Conservation (phyloP, 2,113 vertebrate genomes). For the Protomyctophum bolini region DNA sequence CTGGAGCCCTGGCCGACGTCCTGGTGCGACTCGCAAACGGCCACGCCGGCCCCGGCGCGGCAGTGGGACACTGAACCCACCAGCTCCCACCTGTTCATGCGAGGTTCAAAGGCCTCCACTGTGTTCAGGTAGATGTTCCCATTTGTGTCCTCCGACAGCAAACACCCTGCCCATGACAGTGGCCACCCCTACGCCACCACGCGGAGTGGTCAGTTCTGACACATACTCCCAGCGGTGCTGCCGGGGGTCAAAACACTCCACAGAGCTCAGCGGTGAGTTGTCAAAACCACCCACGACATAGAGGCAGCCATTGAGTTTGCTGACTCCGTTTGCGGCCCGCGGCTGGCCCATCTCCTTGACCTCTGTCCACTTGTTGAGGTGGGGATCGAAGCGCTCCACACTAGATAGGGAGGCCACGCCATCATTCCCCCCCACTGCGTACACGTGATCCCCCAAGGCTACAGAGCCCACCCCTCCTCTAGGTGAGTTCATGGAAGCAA, state of each 20-base stretch:
- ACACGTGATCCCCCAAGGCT: slow-evolving; percentile 88
- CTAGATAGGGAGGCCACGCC: slow-evolving; percentile 94
- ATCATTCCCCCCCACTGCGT: slow-evolving; percentile 95
- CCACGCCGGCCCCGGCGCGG: slow-evolving; percentile 92
- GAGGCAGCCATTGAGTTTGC: slow-evolving; percentile 94
- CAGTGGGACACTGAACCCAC: slow-evolving; percentile 96
- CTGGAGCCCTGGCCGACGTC: slow-evolving; percentile 93
- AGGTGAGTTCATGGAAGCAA: slow-evolving; percentile 93
- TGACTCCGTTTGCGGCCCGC: slow-evolving; percentile 95
- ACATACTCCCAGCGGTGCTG: slow-evolving; percentile 91
- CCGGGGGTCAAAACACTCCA: slow-evolving; percentile 93
- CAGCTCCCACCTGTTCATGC: slow-evolving; percentile 94
- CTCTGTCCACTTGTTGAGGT: slow-evolving; percentile 95
- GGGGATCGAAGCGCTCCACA: slow-evolving; percentile 94
- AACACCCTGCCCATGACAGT: slow-evolving; percentile 95
- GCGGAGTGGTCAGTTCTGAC: slow-evolving; percentile 91
- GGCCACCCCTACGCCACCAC: slow-evolving; percentile 94
- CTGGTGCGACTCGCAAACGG: slow-evolving; percentile 90
- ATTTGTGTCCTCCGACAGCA: slow-evolving; percentile 96
- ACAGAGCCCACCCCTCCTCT: slow-evolving; percentile 95
- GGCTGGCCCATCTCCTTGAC: slow-evolving; percentile 96
- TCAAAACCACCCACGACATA: slow-evolving; percentile 98
- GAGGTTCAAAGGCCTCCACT: slow-evolving; percentile 94
- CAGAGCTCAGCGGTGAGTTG: slow-evolving; percentile 94
- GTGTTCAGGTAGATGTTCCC: slow-evolving; percentile 97